phyloP scores from a whole-genome alignment of 1,140 invertebrate genomes.

The Achroia grisella region DNA sequence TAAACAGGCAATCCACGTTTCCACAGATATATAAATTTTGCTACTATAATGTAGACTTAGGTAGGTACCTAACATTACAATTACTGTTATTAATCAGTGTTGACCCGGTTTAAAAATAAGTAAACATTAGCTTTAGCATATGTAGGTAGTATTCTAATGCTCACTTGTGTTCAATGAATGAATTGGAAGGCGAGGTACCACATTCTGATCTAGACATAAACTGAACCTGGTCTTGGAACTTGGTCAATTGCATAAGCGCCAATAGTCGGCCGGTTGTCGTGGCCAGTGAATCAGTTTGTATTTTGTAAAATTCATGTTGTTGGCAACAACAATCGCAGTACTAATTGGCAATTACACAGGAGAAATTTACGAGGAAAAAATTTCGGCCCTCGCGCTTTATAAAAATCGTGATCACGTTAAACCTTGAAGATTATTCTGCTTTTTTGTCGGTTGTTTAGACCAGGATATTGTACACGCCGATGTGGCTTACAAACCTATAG shows the following conservation, averaged over 20 bases:
- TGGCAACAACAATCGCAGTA: conserved; percentile 31
- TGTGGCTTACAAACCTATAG: no score
- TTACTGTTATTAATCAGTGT: no score
- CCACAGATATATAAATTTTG: no score
- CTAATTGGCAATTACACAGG: conserved; percentile 40
- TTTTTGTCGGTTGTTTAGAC: no score
- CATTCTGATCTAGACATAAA: conserved; percentile 5
- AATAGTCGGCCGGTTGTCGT: conserved; percentile 31
- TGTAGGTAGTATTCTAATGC: no score
- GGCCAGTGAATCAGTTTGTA: conserved; percentile 32
- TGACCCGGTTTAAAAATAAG: no score
- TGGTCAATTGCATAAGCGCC: conserved; percentile 52
- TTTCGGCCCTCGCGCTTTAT: conserved; percentile 5
- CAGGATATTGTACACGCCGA: no score
- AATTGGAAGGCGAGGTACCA: conserved; percentile 3
- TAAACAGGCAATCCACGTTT: no score
- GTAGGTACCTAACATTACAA: no score
- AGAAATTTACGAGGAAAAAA: conserved; percentile 10
- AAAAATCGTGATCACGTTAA: conserved; percentile 7
- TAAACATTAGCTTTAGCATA: no score
- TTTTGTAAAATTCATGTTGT: conserved; percentile 31
- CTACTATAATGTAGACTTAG: no score
- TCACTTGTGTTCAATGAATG: conserved; percentile 5
- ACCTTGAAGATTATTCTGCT: conserved; percentile 11
- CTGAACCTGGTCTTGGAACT: conserved; percentile 28